Conservation (phyloP, 2,797 vertebrate species). For the Betta splendens region DNA sequence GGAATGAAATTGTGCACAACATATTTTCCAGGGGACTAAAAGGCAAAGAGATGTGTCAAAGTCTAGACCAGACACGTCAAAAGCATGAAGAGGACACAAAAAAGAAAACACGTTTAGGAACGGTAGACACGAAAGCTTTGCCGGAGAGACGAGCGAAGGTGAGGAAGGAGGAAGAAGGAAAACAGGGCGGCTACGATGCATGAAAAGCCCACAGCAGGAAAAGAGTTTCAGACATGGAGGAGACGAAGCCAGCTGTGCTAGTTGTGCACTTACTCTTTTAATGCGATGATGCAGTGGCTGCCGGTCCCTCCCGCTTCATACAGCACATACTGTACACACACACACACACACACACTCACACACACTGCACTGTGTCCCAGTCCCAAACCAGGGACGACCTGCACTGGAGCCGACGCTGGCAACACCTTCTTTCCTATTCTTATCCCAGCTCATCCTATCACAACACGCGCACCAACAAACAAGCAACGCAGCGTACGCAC, state of each 20-base stretch:
- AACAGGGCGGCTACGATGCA: slow-evolving; percentile 10
- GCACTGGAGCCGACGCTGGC: slow-evolving; percentile 59
- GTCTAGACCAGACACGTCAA: slow-evolving; percentile 29
- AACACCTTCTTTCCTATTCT: slow-evolving; percentile 64
- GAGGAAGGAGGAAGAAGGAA: slow-evolving; percentile 39
- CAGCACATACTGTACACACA: slow-evolving; percentile 67
- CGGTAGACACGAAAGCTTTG: slow-evolving; percentile 14
- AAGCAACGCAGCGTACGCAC: slow-evolving; percentile 55
- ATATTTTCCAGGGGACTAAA: slow-evolving; percentile 42
- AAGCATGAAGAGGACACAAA: slow-evolving; percentile 22
- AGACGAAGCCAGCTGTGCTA: slow-evolving; percentile 28
- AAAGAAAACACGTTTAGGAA: slow-evolving; percentile 37
- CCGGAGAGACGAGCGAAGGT: slow-evolving; percentile 18
- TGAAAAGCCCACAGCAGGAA: slow-evolving; percentile 10
- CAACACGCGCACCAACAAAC: slow-evolving; percentile 31
- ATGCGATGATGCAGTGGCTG: slow-evolving; percentile 57
- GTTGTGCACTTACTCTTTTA: slow-evolving; percentile 71
- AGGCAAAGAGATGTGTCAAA: slow-evolving; percentile 44
- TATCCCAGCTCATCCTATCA: slow-evolving; percentile 52
- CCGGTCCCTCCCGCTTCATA: slow-evolving; percentile 54
- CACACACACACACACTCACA: slow-evolving; percentile 52
- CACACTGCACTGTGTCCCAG: slow-evolving; percentile 51
- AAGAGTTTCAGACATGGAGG: slow-evolving; percentile 12
- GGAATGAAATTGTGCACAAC: slow-evolving; percentile 39
- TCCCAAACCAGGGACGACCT: slow-evolving; percentile 60